Evolutionary conservation across 2,888 invertebrate species (phyloP).

Genomic region (Carabus problematicus): DNA sequence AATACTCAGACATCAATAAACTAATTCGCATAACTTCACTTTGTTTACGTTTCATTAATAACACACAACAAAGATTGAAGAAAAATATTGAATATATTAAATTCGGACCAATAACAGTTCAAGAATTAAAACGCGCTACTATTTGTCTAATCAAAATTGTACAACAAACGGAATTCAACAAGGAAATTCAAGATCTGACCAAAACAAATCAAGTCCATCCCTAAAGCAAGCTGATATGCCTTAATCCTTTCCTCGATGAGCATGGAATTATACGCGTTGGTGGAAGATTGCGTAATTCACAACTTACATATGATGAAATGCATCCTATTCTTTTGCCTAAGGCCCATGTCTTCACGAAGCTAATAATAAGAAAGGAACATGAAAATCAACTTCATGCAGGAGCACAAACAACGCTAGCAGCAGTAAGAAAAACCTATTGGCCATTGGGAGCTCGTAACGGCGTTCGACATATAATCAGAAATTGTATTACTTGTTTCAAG

Average conservation of each 20-base stretch:
- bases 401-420: slow-evolving; percentile 40
- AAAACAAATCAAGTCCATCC: not conserved
- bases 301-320: slow-evolving; percentile 30
- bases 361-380: slow-evolving; percentile 32
- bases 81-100: too few relatives aligned
- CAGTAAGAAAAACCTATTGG: slow-evolving; percentile 43
- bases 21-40: too few relatives aligned
- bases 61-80: too few relatives aligned
- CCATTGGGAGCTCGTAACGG: not conserved
- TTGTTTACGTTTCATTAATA: too few relatives aligned
- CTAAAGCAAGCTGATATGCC: not conserved
- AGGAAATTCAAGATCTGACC: slow-evolving; percentile 13
- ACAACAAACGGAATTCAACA: slow-evolving; percentile 18
- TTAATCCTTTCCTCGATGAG: slow-evolving; percentile 35
- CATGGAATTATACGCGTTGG: slow-evolving; percentile 39
- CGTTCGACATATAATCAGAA: slow-evolving; percentile 23
- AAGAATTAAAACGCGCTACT: slow-evolving; percentile 24
- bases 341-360: not conserved
- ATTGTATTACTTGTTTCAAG: slow-evolving; percentile 44
- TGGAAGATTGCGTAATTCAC: slow-evolving; percentile 37
- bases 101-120: not conserved
- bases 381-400: slow-evolving; percentile 25
- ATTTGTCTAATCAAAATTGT: slow-evolving; percentile 7
- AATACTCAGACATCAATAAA: too few relatives aligned
- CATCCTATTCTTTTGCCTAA: slow-evolving; percentile 45